Evolutionary conservation across 2,888 invertebrate genomes (phyloP).

Genomic region (Orthosia gracilis): DNA sequence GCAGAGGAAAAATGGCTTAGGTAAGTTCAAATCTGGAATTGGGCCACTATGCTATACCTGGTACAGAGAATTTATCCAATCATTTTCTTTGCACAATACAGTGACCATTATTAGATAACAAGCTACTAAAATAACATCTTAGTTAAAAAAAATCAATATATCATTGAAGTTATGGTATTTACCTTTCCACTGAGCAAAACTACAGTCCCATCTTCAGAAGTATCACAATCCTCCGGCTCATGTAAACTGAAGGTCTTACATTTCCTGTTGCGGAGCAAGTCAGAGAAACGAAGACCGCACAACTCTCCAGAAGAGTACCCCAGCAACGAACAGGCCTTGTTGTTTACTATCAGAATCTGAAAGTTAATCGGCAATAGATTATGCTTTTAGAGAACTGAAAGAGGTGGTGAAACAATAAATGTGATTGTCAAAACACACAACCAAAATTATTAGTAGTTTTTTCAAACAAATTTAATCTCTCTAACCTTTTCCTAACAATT

Average conservation of each 20-base stretch:
- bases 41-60: too few relatives aligned
- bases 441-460: not conserved
- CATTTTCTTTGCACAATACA: not conserved
- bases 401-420: not conserved
- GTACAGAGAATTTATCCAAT: not conserved
- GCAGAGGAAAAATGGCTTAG: not conserved
- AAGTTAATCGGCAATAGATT: constrained; percentile 47
- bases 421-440: not conserved
- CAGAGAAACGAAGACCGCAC: constrained; percentile 88
- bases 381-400: not conserved
- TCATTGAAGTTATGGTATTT: constrained; percentile 7
- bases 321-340: constrained; percentile 92
- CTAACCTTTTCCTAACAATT: too few relatives aligned
- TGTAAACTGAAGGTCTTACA: constrained; percentile 87
- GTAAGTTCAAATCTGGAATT: not conserved
- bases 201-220: constrained; percentile 91
- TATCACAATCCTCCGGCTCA: constrained; percentile 88
- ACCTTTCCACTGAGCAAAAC: constrained; percentile 93
- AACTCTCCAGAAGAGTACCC: constrained; percentile 91
- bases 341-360: constrained; percentile 93
- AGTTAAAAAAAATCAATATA: not conserved
- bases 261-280: constrained; percentile 89
- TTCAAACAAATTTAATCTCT: too few relatives aligned
- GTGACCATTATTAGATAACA: not conserved
- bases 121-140: not conserved